A percentile compares a stretch with the other conserved stretches of the same genome.
Evolutionary conservation across 2,797 vertebrate genomes (phyloP).

Genomic region (Karalla daura): DNA sequence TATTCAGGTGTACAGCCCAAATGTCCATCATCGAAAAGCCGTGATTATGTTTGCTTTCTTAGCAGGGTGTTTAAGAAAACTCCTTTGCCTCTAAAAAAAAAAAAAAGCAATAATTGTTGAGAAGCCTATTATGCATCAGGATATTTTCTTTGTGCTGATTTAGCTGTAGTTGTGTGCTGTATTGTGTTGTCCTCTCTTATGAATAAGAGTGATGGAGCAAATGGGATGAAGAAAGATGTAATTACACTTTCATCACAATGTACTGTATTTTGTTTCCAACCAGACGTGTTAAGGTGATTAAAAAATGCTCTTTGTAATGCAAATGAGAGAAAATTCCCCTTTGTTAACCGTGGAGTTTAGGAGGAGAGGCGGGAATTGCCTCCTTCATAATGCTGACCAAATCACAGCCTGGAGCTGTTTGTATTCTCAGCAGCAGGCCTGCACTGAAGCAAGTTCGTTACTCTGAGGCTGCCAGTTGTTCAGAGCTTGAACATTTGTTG

Average conservation of each 20-base stretch:
- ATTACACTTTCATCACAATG: not conserved
- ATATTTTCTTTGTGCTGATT: not conserved
- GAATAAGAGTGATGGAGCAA: not conserved
- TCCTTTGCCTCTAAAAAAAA: not conserved
- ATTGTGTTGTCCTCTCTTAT: not conserved
- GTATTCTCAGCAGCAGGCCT: not conserved
- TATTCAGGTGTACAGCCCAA: not conserved
- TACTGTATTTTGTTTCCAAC: not conserved
- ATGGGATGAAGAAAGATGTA: not conserved
- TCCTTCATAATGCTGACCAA: not conserved
- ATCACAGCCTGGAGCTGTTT: not conserved
- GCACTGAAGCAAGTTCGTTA: not conserved
- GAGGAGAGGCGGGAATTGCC: not conserved
- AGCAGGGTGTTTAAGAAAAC: not conserved
- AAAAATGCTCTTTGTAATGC: slow-evolving; percentile 3
- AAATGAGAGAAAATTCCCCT: not conserved
- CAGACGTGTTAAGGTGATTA: not conserved
- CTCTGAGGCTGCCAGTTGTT: not conserved
- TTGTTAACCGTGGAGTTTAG: not conserved
- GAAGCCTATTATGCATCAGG: not conserved
- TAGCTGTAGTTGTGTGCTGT: not conserved
- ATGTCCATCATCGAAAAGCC: not conserved
- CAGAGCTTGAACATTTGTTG: not conserved
- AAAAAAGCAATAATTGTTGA: not conserved
- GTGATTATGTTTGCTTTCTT: not conserved